Evolutionary conservation across 2,888 invertebrate genomes (phyloP), one percentile per base, ranked within the genome.

Genomic region (Pseudoips prasinana): DNA sequence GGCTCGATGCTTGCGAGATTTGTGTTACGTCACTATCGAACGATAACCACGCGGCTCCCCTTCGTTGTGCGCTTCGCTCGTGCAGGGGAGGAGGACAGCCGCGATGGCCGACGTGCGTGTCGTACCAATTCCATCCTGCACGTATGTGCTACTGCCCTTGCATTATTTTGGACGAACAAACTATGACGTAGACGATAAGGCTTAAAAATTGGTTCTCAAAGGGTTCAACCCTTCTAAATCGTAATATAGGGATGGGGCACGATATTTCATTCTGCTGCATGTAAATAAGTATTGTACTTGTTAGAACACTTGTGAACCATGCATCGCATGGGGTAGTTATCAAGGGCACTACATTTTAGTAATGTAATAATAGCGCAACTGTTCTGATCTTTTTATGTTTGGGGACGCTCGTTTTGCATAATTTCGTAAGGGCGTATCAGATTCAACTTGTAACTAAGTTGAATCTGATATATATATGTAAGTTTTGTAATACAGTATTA

Each of bases 201-300:
- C 60, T 70, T 70, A 58, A 64, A 75, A 65, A 60, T 62, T 58
- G 38, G 63, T 81, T 79, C 78, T 77, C 77, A 84, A 76, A 83
- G 87, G 87, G 87, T 85, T 76, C 68, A 84, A 87, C 87, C 87
- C 87, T 84, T 84, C 70, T 58, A 64, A 71, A 71, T 62, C 58
- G 52, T 58, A 63, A 73, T 65, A 56, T 67, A 66, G 80, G 78
- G 84, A 85, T 85, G 86, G 86, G 79, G 80, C 78, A 64, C 62
- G 71, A 67, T 75, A 3, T 84, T 84, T 82, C 83, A 80, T 83
- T 74, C 68, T 72, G 58, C 74, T 76, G 80, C 81, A 87, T 86
- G 80, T 85, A 84, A 86, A 87, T 88, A 80, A 81, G 78, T 79
- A 81, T 84, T 78, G 78, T 74, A 84, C 85, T 85, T 81, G 85